These are phyloP conservation scores for Pteronura brasiliensis DNA, from an alignment of 2,113 vertebrate species.

Conservation along the genomic window DNA sequence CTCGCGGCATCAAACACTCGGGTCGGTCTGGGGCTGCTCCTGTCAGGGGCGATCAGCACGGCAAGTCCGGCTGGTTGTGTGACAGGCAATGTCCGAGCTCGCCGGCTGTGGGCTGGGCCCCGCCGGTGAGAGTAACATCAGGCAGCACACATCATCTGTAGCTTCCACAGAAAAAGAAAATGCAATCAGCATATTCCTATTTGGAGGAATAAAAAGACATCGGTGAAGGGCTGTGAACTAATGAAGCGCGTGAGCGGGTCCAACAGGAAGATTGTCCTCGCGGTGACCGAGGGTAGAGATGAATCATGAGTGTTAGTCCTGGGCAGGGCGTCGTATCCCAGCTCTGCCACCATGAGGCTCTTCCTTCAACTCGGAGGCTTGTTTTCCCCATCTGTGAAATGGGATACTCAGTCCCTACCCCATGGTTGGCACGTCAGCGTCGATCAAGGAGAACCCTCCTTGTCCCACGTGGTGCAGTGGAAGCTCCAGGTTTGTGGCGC, in stretches of 20 bases:
- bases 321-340: background rate
- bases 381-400: background rate
- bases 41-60: conserved; percentile 14
- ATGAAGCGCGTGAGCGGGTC: background rate
- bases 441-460: background rate
- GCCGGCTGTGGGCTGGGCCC: background rate
- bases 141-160: background rate
- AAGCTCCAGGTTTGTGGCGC: background rate
- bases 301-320: background rate
- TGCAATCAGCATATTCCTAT: conserved; percentile 21
- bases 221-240: background rate
- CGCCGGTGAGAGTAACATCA: background rate
- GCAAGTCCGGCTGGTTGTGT: background rate
- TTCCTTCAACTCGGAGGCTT: background rate
- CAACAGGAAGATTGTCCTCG: background rate
- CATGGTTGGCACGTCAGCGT: background rate
- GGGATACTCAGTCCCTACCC: background rate
- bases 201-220: conserved; percentile 33
- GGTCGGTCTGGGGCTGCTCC: background rate
- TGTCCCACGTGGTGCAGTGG: background rate
- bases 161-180: background rate
- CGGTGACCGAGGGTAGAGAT: background rate
- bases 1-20: conserved; percentile 2
- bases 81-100: background rate
- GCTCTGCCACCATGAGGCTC: fast-evolving